A percentile compares a stretch with the other conserved stretches of the same genome.
Conservation (phyloP, 2,888 invertebrate species). For the Pardosa pseudoannulata region DNA sequence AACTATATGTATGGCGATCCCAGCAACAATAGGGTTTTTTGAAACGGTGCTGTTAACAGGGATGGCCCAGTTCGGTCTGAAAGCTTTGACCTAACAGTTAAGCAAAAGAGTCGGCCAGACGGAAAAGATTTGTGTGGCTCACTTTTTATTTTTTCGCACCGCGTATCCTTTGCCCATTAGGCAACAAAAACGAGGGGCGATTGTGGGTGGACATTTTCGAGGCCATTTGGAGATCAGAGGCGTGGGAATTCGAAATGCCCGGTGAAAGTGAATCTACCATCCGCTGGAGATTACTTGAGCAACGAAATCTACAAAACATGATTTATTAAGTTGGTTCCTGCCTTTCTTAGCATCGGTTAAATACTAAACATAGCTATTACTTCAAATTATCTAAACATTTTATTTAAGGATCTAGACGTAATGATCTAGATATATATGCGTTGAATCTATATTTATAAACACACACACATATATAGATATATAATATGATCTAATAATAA, state of each 20-base stretch:
- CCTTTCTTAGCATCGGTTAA: too few relatives aligned
- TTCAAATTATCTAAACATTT: too few relatives aligned
- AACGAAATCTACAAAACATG: too few relatives aligned
- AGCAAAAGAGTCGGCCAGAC: slow-evolving; percentile 28
- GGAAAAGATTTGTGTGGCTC: slow-evolving; percentile 13
- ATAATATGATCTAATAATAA: too few relatives aligned
- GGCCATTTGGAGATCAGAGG: slow-evolving; percentile 41
- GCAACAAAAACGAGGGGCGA: slow-evolving; percentile 39
- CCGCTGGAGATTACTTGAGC: too few relatives aligned
- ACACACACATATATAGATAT: too few relatives aligned
- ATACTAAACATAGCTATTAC: too few relatives aligned
- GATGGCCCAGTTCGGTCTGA: slow-evolving; percentile 46
- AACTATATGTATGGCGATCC: neutral
- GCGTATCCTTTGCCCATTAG: slow-evolving; percentile 50
- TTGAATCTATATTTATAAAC: too few relatives aligned
- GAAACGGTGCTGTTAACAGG: slow-evolving; percentile 9
- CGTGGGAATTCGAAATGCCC: slow-evolving; percentile 55
- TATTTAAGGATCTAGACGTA: too few relatives aligned
- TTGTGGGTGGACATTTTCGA: slow-evolving; percentile 55
- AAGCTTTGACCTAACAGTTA: slow-evolving; percentile 48
- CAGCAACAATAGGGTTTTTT: neutral
- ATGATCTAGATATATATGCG: too few relatives aligned
- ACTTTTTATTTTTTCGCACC: slow-evolving; percentile 28
- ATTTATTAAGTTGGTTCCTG: too few relatives aligned
- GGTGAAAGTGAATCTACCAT: slow-evolving; percentile 39